Evolutionary conservation across 2,113 vertebrate genomes (phyloP).

Genomic region (Dipodomys spectabilis): DNA sequence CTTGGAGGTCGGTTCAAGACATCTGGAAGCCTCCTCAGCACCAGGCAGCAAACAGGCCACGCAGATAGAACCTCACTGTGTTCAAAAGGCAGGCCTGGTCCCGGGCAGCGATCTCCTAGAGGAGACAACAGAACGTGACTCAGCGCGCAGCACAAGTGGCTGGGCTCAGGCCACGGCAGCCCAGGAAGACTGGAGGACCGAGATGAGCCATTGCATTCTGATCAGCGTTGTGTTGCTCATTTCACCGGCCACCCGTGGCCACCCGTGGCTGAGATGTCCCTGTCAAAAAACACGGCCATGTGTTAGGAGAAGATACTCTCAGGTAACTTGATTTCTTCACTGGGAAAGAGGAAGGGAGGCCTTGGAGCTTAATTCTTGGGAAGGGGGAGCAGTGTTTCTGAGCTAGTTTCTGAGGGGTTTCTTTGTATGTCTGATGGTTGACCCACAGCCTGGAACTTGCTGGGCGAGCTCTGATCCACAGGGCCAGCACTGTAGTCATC

Average conservation of each 20-base stretch:
- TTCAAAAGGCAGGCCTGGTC: not conserved
- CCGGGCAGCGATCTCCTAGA: constrained; percentile 50
- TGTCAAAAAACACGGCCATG: too few relatives aligned
- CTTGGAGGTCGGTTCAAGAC: constrained; percentile 20
- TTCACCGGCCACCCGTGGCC: not conserved
- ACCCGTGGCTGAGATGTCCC: too few relatives aligned
- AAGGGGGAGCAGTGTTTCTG: rapidly evolving
- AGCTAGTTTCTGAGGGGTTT: not conserved
- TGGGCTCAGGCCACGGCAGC: not conserved
- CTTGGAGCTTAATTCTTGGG: not conserved
- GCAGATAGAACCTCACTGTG: constrained; percentile 22
- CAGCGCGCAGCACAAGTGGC: not conserved
- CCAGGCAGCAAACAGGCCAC: constrained; percentile 14
- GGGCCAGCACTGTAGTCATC: too few relatives aligned
- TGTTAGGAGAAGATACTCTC: too few relatives aligned
- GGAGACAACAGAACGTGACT: not conserved
- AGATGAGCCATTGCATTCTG: not conserved
- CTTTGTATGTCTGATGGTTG: not conserved
- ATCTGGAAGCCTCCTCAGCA: constrained; percentile 2
- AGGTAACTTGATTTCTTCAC: too few relatives aligned
- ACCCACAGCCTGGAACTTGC: not conserved
- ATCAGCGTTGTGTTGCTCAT: not conserved
- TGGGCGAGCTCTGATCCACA: not conserved
- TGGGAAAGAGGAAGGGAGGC: not conserved
- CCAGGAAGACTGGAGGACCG: not conserved